Conservation (phyloP, 2,113 vertebrate genomes). For the Laterallus jamaicensis region DNA sequence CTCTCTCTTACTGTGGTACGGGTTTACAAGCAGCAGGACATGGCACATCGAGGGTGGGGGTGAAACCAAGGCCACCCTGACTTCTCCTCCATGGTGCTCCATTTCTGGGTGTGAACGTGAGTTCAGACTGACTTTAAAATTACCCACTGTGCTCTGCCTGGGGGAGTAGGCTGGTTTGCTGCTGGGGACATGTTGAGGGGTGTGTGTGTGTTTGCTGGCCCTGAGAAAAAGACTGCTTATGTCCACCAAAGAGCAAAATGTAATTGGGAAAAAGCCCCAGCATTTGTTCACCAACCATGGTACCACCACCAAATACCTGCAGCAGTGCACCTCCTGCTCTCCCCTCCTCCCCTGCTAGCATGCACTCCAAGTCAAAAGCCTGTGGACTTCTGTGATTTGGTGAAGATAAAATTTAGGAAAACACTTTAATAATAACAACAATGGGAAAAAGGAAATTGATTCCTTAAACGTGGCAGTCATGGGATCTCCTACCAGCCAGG, state of each 20-base stretch:
- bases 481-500: neutral
- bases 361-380: neutral
- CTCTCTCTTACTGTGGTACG: accelerated
- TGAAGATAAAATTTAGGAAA: neutral
- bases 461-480: neutral
- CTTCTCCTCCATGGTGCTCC: neutral
- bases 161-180: neutral
- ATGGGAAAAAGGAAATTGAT: accelerated
- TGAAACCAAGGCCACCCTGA: neutral
- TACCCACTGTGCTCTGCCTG: neutral
- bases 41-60: accelerated
- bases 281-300: neutral
- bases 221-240: neutral
- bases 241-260: neutral
- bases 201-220: neutral
- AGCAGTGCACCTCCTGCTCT: neutral
- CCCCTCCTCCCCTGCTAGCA: neutral
- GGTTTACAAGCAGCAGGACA: neutral
- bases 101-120: neutral
- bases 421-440: neutral
- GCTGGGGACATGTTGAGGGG: neutral
- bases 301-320: neutral
- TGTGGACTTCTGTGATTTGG: neutral
- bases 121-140: neutral
- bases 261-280: neutral